Conservation (phyloP, 2,797 vertebrate species). For the Urocyon cinereoargenteus region DNA sequence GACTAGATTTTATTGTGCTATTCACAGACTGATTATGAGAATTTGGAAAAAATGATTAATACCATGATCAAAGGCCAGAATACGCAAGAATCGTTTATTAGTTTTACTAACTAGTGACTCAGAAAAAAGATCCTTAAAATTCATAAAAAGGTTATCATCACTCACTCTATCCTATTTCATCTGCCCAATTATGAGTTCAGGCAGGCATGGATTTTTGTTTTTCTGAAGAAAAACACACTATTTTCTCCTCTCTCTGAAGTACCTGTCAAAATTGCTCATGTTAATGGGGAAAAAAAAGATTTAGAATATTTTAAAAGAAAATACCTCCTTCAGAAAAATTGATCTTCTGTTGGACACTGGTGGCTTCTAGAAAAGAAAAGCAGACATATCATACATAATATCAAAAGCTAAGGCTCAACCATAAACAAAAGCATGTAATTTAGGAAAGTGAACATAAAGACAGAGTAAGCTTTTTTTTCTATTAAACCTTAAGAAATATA, state of each 20-base stretch:
- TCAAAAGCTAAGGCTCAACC: slow-evolving; percentile 35
- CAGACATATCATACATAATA: not conserved
- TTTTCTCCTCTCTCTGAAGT: slow-evolving; percentile 20
- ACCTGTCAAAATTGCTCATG: not conserved
- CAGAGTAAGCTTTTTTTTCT: not conserved
- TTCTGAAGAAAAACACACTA: slow-evolving; percentile 23
- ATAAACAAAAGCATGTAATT: not conserved
- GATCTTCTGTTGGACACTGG: slow-evolving; percentile 37
- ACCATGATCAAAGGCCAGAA: not conserved
- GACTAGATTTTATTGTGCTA: slow-evolving; percentile 38
- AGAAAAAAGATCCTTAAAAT: slow-evolving; percentile 44
- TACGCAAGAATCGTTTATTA: not conserved
- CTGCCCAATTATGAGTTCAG: not conserved
- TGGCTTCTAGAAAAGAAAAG: slow-evolving; percentile 70
- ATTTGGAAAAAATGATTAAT: slow-evolving; percentile 61
- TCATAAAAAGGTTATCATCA: not conserved
- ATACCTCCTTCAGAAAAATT: slow-evolving; percentile 79
- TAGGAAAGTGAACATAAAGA: slow-evolving; percentile 29
- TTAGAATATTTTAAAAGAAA: slow-evolving; percentile 60
- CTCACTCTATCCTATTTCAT: not conserved
- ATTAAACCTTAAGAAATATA: slow-evolving; percentile 2
- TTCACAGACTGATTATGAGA: slow-evolving; percentile 15
- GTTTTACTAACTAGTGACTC: slow-evolving; percentile 27
- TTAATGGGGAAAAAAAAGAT: slow-evolving; percentile 27
- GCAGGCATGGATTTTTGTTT: not conserved